phyloP scores from a whole-genome alignment of 1,140 invertebrate genomes.

The Chymomyza costata region DNA sequence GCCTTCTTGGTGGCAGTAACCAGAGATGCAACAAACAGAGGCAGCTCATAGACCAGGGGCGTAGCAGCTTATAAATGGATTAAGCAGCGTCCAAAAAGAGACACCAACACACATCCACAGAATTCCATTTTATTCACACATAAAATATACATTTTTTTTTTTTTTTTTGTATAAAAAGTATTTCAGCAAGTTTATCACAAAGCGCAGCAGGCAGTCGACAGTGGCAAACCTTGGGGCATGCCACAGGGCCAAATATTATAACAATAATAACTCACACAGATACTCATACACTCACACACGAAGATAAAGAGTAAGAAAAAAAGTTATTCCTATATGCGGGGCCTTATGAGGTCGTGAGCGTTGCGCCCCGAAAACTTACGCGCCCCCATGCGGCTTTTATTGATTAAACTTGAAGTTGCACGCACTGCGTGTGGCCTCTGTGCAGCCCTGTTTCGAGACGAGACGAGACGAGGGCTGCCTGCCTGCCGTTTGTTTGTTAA shows the following conservation, averaged over 20 bases:
- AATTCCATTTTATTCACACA: too few species aligned
- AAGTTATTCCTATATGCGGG: neutral
- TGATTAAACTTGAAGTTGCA: constrained; percentile 69
- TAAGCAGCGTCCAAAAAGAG: neutral
- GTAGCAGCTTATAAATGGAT: neutral
- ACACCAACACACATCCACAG: too few species aligned
- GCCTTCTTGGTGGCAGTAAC: constrained; percentile 37
- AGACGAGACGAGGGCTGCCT: neutral
- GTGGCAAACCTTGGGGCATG: neutral
- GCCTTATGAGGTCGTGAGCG: neutral
- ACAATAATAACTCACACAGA: constrained; percentile 49
- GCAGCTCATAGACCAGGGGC: neutral
- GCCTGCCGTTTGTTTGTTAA: constrained; percentile 8
- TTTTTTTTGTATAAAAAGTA: too few species aligned
- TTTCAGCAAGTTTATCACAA: constrained; percentile 33
- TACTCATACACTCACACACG: constrained; percentile 26
- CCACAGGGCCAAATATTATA: constrained; percentile 3
- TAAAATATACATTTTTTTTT: too few species aligned
- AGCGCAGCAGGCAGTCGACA: constrained; percentile 44
- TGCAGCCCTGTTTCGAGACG: neutral
- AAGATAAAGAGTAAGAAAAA: constrained; percentile 8
- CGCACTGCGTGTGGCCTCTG: constrained; percentile 37
- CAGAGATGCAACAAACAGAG: constrained; percentile 25
- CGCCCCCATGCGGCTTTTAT: constrained; percentile 59
- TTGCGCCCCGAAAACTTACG: constrained; percentile 1